Percentiles rank a stretch among this genome's conserved stretches.
phyloP scores from a whole-genome alignment of 2,113 vertebrate genomes.

The Silurus asotus region DNA sequence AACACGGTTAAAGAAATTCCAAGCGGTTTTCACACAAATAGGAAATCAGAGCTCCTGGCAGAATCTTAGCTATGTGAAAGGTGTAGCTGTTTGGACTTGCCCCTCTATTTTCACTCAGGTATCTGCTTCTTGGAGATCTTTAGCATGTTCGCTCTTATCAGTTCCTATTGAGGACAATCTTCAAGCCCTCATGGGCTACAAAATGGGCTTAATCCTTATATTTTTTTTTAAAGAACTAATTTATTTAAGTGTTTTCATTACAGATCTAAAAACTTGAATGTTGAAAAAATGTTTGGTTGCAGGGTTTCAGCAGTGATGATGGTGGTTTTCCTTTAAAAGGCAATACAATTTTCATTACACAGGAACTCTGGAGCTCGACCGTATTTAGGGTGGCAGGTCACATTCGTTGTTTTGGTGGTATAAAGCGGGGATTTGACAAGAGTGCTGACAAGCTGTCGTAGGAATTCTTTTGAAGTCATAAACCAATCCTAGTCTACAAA shows the following conservation, averaged over 20 bases:
- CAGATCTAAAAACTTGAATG: background rate
- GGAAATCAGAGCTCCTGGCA: conserved; percentile 66
- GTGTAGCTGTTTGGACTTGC: conserved; percentile 66
- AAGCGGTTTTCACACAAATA: conserved; percentile 59
- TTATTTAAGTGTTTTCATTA: background rate
- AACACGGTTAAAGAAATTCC: conserved; percentile 18
- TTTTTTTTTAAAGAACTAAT: background rate
- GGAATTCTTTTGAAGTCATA: conserved; percentile 52
- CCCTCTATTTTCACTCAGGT: conserved; percentile 36
- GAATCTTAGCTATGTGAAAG: conserved; percentile 66
- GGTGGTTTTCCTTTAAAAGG: background rate
- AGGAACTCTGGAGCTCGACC: conserved; percentile 7
- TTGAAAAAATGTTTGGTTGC: too few species aligned
- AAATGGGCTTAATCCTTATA: background rate
- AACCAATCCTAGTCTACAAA: background rate
- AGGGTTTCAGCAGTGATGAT: background rate
- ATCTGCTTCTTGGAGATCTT: conserved; percentile 53
- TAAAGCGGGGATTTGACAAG: conserved; percentile 15
- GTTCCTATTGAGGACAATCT: background rate
- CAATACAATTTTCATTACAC: background rate
- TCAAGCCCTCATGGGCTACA: background rate
- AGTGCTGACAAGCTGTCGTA: background rate
- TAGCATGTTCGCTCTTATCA: background rate
- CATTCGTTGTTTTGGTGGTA: background rate
- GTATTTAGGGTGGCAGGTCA: background rate